A percentile compares a stretch with the other conserved stretches of the same genome.
Conservation (phyloP, 1,140 invertebrate species). For the Phymorhynchus buccinoides region DNA sequence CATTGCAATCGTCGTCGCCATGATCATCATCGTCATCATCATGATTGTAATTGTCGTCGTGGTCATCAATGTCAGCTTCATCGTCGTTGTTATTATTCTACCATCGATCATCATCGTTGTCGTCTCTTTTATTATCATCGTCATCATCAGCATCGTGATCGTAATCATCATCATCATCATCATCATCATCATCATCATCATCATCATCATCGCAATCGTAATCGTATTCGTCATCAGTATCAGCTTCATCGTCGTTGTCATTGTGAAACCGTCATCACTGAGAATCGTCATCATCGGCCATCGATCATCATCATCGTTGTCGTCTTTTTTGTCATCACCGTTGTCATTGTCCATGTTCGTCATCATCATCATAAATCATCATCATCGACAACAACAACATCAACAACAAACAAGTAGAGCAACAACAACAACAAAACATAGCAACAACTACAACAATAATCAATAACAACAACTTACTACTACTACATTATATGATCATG, state of each 20-base stretch:
- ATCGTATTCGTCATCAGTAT: background rate
- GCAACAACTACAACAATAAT: background rate
- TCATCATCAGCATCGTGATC: background rate
- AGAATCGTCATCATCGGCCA: background rate
- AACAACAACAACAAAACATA: background rate
- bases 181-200: background rate
- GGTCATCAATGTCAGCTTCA: background rate
- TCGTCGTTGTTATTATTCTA: background rate
- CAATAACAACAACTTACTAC: background rate
- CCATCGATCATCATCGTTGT: conserved; percentile 14
- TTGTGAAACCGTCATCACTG: background rate
- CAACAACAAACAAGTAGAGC: background rate
- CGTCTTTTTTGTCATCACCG: background rate
- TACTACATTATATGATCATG: background rate
- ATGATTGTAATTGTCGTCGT: background rate
- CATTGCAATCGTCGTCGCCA: too few species aligned
- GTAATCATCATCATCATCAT: background rate
- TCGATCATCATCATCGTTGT: background rate
- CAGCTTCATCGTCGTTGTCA: background rate
- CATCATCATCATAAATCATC: background rate
- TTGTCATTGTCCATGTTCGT: background rate
- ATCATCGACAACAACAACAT: background rate
- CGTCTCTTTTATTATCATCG: background rate
- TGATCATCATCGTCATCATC: background rate
- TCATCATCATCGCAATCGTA: background rate